Evolutionary conservation across 2,797 vertebrate species (phyloP).

Genomic region (Leontopithecus rosalia): DNA sequence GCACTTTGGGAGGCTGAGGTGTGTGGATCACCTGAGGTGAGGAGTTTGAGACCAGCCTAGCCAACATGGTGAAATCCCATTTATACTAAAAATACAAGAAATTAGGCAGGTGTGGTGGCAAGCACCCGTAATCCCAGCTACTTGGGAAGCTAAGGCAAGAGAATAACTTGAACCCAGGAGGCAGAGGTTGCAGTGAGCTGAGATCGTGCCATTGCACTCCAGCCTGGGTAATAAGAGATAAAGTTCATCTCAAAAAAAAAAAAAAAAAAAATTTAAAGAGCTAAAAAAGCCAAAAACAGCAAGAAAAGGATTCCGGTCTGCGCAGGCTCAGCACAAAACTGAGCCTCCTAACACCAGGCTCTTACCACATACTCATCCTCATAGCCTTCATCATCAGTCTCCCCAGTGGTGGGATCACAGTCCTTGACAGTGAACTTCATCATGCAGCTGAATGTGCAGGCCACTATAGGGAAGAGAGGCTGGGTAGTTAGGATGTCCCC

Average conservation of each 20-base stretch:
- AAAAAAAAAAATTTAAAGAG: background rate
- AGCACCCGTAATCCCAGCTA: background rate
- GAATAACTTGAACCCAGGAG: background rate
- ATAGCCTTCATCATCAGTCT: conserved; percentile 86
- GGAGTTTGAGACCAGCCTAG: background rate
- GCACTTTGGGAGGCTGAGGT: background rate
- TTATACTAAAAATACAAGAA: background rate
- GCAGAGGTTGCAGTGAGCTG: background rate
- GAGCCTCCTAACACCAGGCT: background rate
- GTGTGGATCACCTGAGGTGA: background rate
- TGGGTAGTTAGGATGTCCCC: background rate
- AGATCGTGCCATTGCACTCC: background rate
- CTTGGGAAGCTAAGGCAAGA: background rate
- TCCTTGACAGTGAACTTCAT: conserved; percentile 91
- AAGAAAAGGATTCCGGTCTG: background rate
- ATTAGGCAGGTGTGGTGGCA: background rate
- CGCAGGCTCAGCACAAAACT: background rate
- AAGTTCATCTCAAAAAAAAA: background rate
- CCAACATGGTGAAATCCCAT: background rate
- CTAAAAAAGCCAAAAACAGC: background rate
- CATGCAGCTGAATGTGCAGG: conserved; percentile 89
- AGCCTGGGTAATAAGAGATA: background rate
- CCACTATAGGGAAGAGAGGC: conserved; percentile 78
- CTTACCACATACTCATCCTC: conserved; percentile 91
- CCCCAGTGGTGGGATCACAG: conserved; percentile 88